Conservation (phyloP, 2,113 vertebrate genomes). For the Mus pahari region DNA sequence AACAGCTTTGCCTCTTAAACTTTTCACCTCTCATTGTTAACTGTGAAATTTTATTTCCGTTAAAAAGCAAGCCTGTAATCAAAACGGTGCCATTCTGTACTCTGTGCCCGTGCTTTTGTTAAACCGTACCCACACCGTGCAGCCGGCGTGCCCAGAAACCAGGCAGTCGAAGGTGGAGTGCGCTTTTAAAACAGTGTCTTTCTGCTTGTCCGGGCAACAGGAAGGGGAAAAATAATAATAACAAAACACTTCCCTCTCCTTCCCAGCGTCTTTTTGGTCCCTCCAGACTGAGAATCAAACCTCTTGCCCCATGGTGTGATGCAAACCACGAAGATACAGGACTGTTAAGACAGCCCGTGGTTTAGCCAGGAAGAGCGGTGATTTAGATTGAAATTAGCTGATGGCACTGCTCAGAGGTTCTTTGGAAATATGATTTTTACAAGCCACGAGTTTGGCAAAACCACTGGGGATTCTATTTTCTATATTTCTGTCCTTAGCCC, state of each 20-base stretch:
- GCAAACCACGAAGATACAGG: not conserved
- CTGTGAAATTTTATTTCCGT: slow-evolving; percentile 94
- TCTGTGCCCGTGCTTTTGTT: slow-evolving; percentile 89
- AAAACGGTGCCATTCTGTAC: slow-evolving; percentile 90
- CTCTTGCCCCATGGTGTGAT: not conserved
- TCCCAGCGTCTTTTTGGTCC: not conserved
- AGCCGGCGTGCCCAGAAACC: slow-evolving; percentile 83
- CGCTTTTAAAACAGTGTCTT: slow-evolving; percentile 82
- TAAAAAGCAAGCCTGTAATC: slow-evolving; percentile 92
- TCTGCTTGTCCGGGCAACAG: slow-evolving; percentile 52
- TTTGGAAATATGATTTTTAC: slow-evolving; percentile 58
- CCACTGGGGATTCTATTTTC: slow-evolving; percentile 3
- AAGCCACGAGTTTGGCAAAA: slow-evolving; percentile 39
- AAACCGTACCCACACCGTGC: slow-evolving; percentile 86
- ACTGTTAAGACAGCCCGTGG: slow-evolving; percentile 58
- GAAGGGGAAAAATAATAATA: slow-evolving; percentile 68
- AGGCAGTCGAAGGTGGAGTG: slow-evolving; percentile 84
- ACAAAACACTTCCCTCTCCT: slow-evolving; percentile 53
- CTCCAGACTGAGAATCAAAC: slow-evolving; percentile 62
- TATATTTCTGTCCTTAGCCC: slow-evolving; percentile 35
- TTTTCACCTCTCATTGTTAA: slow-evolving; percentile 98
- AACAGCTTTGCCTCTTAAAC: slow-evolving; percentile 99
- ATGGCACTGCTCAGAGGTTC: slow-evolving; percentile 72
- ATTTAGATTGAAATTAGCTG: slow-evolving; percentile 67
- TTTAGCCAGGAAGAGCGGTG: slow-evolving; percentile 64